These are phyloP conservation scores for Drosophila lacteicornis DNA, from an alignment of 1,140 invertebrate species.

Conservation along the genomic window DNA sequence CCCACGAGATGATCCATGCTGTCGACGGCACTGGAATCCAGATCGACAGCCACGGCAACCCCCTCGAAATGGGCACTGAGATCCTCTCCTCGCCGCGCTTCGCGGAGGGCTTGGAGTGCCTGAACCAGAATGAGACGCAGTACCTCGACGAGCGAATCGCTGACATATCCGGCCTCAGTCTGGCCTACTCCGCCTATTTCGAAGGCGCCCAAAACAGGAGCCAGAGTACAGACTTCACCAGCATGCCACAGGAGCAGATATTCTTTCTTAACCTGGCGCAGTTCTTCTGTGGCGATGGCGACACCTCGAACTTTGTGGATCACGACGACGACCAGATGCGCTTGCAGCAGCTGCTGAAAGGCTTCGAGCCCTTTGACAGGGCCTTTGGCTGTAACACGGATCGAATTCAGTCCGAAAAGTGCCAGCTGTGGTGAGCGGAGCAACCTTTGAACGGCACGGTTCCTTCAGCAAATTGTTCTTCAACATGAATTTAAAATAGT, in stretches of 20 bases:
- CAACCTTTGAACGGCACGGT: too few species aligned
- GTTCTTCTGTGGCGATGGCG: conserved; percentile 61
- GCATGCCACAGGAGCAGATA: conserved; percentile 36
- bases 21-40: conserved; percentile 47
- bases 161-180: conserved; percentile 59
- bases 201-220: background rate
- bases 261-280: conserved; percentile 75
- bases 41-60: conserved; percentile 50
- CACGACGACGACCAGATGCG: conserved; percentile 64
- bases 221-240: conserved; percentile 16
- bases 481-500: background rate
- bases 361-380: conserved; percentile 57
- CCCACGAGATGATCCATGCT: conserved; percentile 70
- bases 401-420: conserved; percentile 31
- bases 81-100: conserved; percentile 13
- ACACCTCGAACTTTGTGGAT: conserved; percentile 12
- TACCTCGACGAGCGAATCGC: conserved; percentile 63
- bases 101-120: conserved; percentile 35
- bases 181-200: conserved; percentile 63
- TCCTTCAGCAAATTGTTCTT: background rate
- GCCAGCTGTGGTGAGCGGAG: conserved; percentile 58
- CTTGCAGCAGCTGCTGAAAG: conserved; percentile 47
- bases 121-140: conserved; percentile 43
- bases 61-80: background rate
- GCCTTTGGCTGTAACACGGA: conserved; percentile 31